Percentiles rank a stretch among this genome's conserved stretches.
Conservation (phyloP, 2,888 invertebrate genomes). For the Axea sp. region DNA sequence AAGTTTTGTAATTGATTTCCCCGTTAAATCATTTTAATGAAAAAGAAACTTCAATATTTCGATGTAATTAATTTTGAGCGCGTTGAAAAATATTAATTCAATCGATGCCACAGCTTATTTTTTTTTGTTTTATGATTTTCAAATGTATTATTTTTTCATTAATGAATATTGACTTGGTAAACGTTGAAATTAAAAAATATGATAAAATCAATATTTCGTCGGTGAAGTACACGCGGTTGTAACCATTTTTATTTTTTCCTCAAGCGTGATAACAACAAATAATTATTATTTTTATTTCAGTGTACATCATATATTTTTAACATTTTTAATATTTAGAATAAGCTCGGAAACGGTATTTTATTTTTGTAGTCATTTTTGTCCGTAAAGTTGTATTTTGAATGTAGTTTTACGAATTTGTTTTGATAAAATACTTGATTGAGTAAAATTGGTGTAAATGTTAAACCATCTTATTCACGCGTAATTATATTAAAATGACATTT, state of each 20-base stretch:
- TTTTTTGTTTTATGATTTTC: too few species aligned
- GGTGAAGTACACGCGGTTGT: slow-evolving; percentile 10
- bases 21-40: slow-evolving; percentile 3
- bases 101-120: not conserved
- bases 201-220: slow-evolving; percentile 30
- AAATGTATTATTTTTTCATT: slow-evolving; percentile 7
- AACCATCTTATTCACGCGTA: not conserved
- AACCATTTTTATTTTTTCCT: slow-evolving; percentile 12
- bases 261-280: slow-evolving; percentile 12
- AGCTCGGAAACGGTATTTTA: slow-evolving; percentile 13
- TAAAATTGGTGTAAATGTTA: too few species aligned
- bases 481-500: slow-evolving; percentile 5
- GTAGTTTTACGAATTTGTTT: too few species aligned
- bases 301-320: slow-evolving; percentile 10
- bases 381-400: too few species aligned
- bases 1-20: slow-evolving; percentile 32
- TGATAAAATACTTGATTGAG: too few species aligned
- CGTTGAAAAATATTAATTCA: slow-evolving; percentile 4
- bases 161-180: slow-evolving; percentile 18
- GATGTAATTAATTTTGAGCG: slow-evolving; percentile 1
- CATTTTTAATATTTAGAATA: slow-evolving; percentile 18
- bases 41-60: slow-evolving; percentile 19
- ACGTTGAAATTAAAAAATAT: slow-evolving; percentile 23
- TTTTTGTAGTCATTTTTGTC: too few species aligned
- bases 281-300: slow-evolving; percentile 33